Base-by-base conservation (phyloP, 2,797 vertebrate species). In the Decapterus maruadsi region DNA sequence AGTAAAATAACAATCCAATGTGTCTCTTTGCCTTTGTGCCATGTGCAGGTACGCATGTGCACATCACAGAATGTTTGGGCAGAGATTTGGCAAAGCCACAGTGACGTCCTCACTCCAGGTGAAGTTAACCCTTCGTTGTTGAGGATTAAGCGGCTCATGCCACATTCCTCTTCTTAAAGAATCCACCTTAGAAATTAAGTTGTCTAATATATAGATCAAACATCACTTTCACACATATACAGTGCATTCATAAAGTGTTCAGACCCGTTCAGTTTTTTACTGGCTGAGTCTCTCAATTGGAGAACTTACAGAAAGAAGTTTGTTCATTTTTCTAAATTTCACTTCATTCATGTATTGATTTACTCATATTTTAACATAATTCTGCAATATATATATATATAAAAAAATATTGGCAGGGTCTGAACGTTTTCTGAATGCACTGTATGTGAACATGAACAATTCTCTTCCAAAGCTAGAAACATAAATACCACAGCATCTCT, bases 381-480 rank as follows among this genome's bases (percentile, higher is more conserved):
- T 17, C 6, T 8, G 16, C 17, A 19, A 19, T 17, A 8, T 48
- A 16, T 6, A 5, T 1, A 45, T 16, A 43, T 43, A 13, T 16
- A 45, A 45, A 45, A 45, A 45, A 45, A 17, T n/a, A n/a, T 3
- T 13, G 16, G 16, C 16, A 16, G 43, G 16, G 14, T 45, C 16
- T 16, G 5, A 16, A 19, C 6, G 7, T 2, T 48, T 19, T 48
- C 45, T 19, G 16, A 48, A 48, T 48, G 16, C 45, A 48, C 45
- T 48, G 6, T 48, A 68, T 48, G 56, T 71, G 66, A 84, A 84
- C 42, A 86, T 62, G 20, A 83, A 72, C 50, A 78, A 56, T 72
- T 81, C 34, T 75, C 46, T 77, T 59, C 19, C 58, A 65, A 58
- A 77, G 36, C 7, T 50, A 34, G 50, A 59, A 55, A 42, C 45